These are phyloP conservation scores for Lasiurus cinereus DNA, from an alignment of 2,113 vertebrate species.

Conservation along the genomic window DNA sequence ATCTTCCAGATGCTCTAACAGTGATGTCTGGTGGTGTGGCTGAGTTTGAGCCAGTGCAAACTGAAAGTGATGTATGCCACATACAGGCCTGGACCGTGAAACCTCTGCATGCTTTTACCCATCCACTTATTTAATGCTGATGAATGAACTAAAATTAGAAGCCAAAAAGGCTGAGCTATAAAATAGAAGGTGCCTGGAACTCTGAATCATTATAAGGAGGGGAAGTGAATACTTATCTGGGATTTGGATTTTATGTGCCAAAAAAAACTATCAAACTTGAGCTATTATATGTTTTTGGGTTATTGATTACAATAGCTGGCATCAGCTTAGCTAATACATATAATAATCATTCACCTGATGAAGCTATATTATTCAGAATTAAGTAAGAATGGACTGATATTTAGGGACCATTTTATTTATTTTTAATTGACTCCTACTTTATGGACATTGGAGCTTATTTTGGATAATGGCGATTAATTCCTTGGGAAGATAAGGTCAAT, in stretches of 20 bases:
- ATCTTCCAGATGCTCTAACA: not conserved
- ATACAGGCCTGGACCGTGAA: not conserved
- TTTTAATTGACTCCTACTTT: slow-evolving; percentile 31
- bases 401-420: not conserved
- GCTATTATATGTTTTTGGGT: not conserved
- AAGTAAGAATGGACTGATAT: not conserved
- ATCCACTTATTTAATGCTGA: not conserved
- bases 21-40: not conserved
- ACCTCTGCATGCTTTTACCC: not conserved
- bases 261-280: not conserved
- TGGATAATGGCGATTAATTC: slow-evolving; percentile 6
- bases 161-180: not conserved
- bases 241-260: not conserved
- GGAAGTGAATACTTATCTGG: not conserved
- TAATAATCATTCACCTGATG: not conserved
- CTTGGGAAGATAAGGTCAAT: not conserved
- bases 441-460: slow-evolving; percentile 1
- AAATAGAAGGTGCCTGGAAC: not conserved
- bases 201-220: not conserved
- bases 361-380: slow-evolving; percentile 25
- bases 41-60: not conserved
- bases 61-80: not conserved
- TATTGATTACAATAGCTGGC: not conserved
- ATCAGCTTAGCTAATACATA: not conserved
- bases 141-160: slow-evolving; percentile 19